A percentile compares a stretch with the other conserved stretches of the same genome.
phyloP scores from a whole-genome alignment of 2,888 invertebrate species.

The Eupithecia tripunctaria region DNA sequence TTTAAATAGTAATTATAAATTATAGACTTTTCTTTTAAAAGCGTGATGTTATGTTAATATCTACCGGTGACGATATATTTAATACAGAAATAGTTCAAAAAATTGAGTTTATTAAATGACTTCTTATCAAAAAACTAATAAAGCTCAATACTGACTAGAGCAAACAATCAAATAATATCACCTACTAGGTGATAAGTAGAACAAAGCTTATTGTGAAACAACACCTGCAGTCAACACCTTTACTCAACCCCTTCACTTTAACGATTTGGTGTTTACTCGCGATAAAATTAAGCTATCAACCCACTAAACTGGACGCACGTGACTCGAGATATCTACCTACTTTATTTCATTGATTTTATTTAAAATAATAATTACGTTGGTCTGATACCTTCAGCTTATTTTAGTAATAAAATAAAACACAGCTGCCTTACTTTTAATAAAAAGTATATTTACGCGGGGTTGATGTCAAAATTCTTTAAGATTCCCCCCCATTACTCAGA shows the following conservation, averaged over 20 bases:
- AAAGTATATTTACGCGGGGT: neutral
- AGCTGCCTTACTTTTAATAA: neutral
- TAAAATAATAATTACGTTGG: neutral
- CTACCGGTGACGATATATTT: too few relatives aligned
- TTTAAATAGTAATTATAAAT: too few relatives aligned
- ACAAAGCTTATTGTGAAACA: slow-evolving; percentile 5
- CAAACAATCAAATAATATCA: slow-evolving; percentile 1
- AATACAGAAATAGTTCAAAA: too few relatives aligned
- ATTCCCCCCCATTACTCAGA: too few relatives aligned
- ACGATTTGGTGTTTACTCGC: neutral
- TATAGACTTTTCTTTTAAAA: too few relatives aligned
- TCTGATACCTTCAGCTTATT: neutral
- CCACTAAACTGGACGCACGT: slow-evolving; percentile 2
- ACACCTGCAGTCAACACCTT: slow-evolving; percentile 10
- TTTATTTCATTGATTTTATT: neutral
- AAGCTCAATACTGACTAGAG: neutral
- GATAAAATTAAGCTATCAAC: slow-evolving; percentile 10
- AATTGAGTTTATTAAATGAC: too few relatives aligned
- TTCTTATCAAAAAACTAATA: neutral
- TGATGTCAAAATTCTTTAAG: neutral
- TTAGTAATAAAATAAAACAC: neutral
- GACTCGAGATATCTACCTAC: neutral
- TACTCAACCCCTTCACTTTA: slow-evolving; percentile 10
- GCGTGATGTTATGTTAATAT: too few relatives aligned
- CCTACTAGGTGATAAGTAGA: neutral